Conservation (phyloP, 2,113 vertebrate genomes). For the Gila orcuttii region DNA sequence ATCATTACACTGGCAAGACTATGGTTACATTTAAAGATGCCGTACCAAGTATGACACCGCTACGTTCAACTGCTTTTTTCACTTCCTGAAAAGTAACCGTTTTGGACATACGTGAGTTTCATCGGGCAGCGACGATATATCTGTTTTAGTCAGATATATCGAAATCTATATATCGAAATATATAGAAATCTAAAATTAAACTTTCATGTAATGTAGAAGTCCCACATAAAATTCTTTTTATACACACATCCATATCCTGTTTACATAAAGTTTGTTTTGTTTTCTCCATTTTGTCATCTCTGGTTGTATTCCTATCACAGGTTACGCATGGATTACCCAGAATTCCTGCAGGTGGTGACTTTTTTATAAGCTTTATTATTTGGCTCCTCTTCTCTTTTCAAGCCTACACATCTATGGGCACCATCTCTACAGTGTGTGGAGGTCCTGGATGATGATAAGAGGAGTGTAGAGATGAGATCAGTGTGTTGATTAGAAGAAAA, state of each 20-base stretch:
- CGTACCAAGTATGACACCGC: too few relatives aligned
- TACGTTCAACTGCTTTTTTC: too few relatives aligned
- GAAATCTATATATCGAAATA: too few relatives aligned
- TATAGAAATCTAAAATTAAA: background rate
- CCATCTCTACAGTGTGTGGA: conserved; percentile 54
- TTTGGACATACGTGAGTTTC: too few relatives aligned
- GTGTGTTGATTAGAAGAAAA: conserved; percentile 32
- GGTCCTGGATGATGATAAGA: conserved; percentile 58
- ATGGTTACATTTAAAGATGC: too few relatives aligned
- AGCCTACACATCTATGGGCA: conserved; percentile 60
- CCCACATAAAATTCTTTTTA: background rate
- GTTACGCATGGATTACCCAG: conserved; percentile 21
- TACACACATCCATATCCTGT: conserved; percentile 26
- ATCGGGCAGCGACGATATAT: too few relatives aligned
- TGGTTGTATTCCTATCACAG: background rate
- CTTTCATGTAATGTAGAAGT: background rate
- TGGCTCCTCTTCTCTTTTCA: conserved; percentile 46
- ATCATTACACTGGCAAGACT: too few relatives aligned
- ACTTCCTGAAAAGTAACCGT: too few relatives aligned
- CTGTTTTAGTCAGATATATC: too few relatives aligned
- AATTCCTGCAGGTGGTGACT: conserved; percentile 20
- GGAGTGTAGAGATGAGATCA: conserved; percentile 42
- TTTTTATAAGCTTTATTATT: conserved; percentile 25
- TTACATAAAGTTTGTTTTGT: conserved; percentile 38
- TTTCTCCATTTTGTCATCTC: conserved; percentile 3